Evolutionary conservation across 2,888 invertebrate species (phyloP).

Genomic region (Apocheima hispidaria): DNA sequence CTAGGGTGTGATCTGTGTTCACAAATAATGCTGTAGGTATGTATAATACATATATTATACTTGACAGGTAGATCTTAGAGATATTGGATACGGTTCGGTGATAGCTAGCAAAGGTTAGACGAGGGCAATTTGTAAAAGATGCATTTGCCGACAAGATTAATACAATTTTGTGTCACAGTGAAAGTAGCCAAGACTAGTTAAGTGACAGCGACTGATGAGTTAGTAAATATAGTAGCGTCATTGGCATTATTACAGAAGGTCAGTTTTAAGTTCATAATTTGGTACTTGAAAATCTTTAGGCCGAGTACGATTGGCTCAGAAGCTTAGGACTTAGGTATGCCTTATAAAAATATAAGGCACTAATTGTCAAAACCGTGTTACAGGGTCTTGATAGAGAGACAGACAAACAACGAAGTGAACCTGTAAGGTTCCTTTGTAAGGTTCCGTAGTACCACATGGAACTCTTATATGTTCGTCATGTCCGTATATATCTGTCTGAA

Average conservation of each 20-base stretch:
- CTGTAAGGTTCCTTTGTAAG: no score
- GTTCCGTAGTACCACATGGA: no score
- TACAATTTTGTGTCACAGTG: conserved; percentile 5
- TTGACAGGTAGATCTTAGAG: neutral
- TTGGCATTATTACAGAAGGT: neutral
- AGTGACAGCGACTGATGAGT: neutral
- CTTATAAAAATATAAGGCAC: no score
- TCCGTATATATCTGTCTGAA: no score
- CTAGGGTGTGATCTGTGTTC: no score
- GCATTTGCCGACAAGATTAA: neutral
- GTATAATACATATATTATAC: no score
- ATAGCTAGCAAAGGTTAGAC: neutral
- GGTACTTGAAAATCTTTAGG: neutral
- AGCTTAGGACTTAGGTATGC: no score
- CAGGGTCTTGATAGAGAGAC: no score
- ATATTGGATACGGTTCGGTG: neutral
- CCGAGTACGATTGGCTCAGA: neutral
- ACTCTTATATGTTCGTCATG: no score
- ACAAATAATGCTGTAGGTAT: no score
- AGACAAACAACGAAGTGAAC: no score
- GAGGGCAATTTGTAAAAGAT: neutral
- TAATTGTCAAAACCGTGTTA: no score
- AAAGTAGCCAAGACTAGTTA: neutral
- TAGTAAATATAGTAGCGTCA: neutral
- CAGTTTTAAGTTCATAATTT: neutral